Evolutionary conservation across 2,797 vertebrate genomes (phyloP), one percentile per base, ranked within the genome.

Genomic region (Eidolon dupreanum): DNA sequence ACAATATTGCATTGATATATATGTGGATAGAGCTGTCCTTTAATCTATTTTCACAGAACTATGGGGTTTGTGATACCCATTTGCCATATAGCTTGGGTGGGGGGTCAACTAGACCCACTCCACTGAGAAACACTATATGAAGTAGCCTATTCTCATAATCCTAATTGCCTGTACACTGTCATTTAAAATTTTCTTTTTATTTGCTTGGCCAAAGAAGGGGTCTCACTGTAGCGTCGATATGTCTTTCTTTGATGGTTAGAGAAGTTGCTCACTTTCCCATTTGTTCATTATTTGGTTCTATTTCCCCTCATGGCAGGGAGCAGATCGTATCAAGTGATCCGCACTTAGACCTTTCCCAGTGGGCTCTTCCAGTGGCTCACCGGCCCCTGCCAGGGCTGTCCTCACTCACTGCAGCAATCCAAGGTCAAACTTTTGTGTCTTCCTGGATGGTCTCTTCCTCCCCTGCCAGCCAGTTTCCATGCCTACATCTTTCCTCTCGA

Each of bases 211-310:
- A 90, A 43, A 61, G 66, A 90, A 49, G 8, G 33, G 81, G 15
- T 78, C 70, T 90, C 53, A 24, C 26, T 75, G 46, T 61, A 74
- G 51, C 17, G 74, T 77, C 91, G 73, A 41, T 84, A 78, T 55
- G 68, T 77, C 68, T 96, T 61, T 84, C 85, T 91, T 41, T 86
- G 66, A 71, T 81, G 43, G 36, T 85, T 90, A 88, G 75, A 85
- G 71, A 92, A 87, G 71, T 94, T 78, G 57, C 53, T 89, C 26
- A 55, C 79, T 93, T 88, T 49, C 79, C 66, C 43, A 81, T 70
- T 73, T 93, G 77, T 96, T 91, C 63, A 92, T 59, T 59, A 93
- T 33, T 86, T 51, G n/a, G 68, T 85, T 94, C 55, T 82, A 51
- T 68, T 90, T 94, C 71, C 63, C 49, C 31, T 84, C 19, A 5